Evolutionary conservation across 2,888 invertebrate genomes (phyloP).

Genomic region (Nudaria mundana): DNA sequence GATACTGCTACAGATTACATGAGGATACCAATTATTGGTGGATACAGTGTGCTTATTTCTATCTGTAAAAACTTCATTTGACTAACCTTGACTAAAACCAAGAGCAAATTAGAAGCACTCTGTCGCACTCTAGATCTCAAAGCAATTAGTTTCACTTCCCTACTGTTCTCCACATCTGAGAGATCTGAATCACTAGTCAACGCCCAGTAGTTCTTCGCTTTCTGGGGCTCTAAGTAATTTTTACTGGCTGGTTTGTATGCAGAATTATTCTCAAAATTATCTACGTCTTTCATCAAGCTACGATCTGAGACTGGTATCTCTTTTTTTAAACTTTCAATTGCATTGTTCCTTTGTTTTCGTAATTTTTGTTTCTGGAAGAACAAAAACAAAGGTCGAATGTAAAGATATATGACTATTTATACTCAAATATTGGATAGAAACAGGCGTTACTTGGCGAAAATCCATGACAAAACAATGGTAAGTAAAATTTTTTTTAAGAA

Average conservation of each 20-base stretch:
- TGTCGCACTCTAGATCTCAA: slow-evolving; percentile 84
- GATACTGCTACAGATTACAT: too few relatives aligned
- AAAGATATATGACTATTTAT: too few relatives aligned
- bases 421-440: too few relatives aligned
- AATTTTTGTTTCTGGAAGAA: slow-evolving; percentile 66
- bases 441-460: too few relatives aligned
- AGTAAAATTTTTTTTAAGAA: too few relatives aligned
- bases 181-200: slow-evolving; percentile 85
- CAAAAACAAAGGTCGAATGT: too few relatives aligned
- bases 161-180: slow-evolving; percentile 82
- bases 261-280: slow-evolving; percentile 60
- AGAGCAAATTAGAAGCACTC: slow-evolving; percentile 83
- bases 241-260: slow-evolving; percentile 64
- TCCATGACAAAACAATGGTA: too few relatives aligned
- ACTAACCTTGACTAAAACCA: slow-evolving; percentile 79
- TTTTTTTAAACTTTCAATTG: slow-evolving; percentile 69
- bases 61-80: neutral
- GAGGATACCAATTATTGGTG: too few relatives aligned
- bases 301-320: slow-evolving; percentile 70
- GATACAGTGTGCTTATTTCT: neutral
- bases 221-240: slow-evolving; percentile 59
- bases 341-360: slow-evolving; percentile 72
- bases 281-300: slow-evolving; percentile 68
- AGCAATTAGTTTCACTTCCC: slow-evolving; percentile 70
- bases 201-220: slow-evolving; percentile 51